Evolutionary conservation across 2,113 vertebrate species (phyloP), one percentile per base, ranked within the genome.

Genomic region (Myocastor coypus): DNA sequence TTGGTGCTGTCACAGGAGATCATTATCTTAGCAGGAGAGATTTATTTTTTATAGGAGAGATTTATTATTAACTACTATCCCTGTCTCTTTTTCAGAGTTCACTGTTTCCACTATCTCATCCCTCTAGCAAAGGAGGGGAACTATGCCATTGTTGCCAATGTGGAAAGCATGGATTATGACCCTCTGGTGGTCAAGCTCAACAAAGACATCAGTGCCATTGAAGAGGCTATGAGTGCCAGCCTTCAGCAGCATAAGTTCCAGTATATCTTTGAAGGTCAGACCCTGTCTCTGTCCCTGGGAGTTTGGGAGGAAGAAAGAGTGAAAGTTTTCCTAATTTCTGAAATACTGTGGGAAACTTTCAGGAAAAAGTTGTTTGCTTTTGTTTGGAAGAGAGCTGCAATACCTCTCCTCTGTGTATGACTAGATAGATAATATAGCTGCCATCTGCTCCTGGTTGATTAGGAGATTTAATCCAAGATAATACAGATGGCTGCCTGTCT

Each of bases 121-220:
- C 99, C 99, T 0, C 98, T 99, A 97, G 99, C 99, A 22, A 99
- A 99, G 92, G 99, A 99, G 88, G 99, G 99, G 3, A 99, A 99
- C 97, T 99, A 99, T 0, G 99, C 99, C 97, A 99, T 99, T 0
- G 99, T 99, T 0, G 99, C 99, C 37, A 99, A 99, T 0, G 99
- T 99, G 97, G 99, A 99, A 98, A 99, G 99, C 90, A 99, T 99
- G 99, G 99, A 99, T 96, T 99, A 99, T 14, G 99, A 99, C 98
- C 99, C 99, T 0, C 99, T 99, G 80, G 99, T 99, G 96, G 99
- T 99, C 84, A 99, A 99, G 85, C 99, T 99, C 95, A 99, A 99
- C 97, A 99, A 99, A 98, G 99, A 99, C 98, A 99, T 99, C 98
- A 99, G 99, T 0, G 99, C 99, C 95, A 99, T 99, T 0, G 99